These are phyloP conservation scores for Cremastinae sp. DNA, from an alignment of 2,888 invertebrate species.

Conservation along the genomic window DNA sequence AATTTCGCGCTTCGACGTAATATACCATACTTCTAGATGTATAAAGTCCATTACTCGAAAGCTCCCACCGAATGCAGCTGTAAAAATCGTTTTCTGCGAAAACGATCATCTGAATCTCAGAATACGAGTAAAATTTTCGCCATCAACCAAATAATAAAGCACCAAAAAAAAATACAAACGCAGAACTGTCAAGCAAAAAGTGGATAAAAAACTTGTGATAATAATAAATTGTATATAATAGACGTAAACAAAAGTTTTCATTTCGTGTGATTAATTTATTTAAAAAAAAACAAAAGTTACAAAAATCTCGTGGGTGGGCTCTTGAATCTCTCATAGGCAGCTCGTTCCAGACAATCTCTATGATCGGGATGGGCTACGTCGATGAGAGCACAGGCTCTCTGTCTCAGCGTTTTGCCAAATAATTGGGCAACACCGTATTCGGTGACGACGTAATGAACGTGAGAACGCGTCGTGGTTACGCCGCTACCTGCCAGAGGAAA, in stretches of 20 bases:
- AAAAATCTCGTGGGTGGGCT: conserved; percentile 72
- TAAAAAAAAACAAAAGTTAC: too few relatives aligned
- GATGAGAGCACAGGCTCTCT: conserved; percentile 85
- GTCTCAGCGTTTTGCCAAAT: conserved; percentile 85
- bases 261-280: background rate
- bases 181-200: background rate
- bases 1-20: too few relatives aligned
- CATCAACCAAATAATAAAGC: background rate
- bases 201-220: background rate
- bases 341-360: conserved; percentile 84
- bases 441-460: conserved; percentile 86
- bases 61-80: too few relatives aligned
- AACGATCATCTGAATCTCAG: too few relatives aligned
- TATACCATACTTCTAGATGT: too few relatives aligned
- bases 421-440: conserved; percentile 86
- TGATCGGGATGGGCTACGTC: conserved; percentile 85
- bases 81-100: too few relatives aligned
- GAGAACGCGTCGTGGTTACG: conserved; percentile 85
- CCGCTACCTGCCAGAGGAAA: conserved; percentile 82
- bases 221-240: conserved; percentile 5
- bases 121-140: background rate
- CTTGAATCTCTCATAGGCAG: conserved; percentile 83
- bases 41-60: too few relatives aligned
- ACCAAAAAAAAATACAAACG: background rate
- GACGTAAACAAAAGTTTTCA: conserved; percentile 8